Conservation (phyloP, 2,888 invertebrate species). For the Cataglyphis livida region DNA sequence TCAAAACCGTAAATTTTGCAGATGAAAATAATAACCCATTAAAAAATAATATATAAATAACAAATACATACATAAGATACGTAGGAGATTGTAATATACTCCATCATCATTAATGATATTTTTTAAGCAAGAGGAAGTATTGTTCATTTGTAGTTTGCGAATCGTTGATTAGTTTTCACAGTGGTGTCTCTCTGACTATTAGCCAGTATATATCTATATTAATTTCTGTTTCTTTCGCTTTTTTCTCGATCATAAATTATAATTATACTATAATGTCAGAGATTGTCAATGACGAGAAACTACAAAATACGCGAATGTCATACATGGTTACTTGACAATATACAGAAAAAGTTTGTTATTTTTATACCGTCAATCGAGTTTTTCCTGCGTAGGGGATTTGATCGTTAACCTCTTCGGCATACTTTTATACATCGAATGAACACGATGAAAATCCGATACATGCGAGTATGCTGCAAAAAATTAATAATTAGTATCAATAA, state of each 20-base stretch:
- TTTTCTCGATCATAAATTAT: constrained; percentile 9
- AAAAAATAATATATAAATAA: not conserved
- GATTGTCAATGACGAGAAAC: constrained; percentile 8
- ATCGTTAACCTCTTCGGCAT: constrained; percentile 36
- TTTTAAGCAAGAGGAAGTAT: not conserved
- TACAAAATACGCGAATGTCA: too few relatives aligned
- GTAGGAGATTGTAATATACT: not conserved
- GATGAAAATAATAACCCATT: not conserved
- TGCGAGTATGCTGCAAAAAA: not conserved
- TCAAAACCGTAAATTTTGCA: too few relatives aligned
- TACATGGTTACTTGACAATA: not conserved
- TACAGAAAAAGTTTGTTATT: constrained; percentile 30
- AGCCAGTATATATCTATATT: constrained; percentile 15
- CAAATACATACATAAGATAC: not conserved
- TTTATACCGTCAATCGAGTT: constrained; percentile 44
- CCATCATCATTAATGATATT: not conserved
- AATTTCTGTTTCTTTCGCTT: not conserved
- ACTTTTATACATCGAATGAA: not conserved
- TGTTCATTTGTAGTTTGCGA: not conserved
- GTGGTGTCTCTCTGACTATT: not conserved
- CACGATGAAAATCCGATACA: not conserved
- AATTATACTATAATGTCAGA: constrained; percentile 16
- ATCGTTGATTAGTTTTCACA: not conserved
- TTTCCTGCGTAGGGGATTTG: not conserved
- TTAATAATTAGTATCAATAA: not conserved